Conservation (phyloP, 2,888 invertebrate species). For the Epistrophe eligans region DNA sequence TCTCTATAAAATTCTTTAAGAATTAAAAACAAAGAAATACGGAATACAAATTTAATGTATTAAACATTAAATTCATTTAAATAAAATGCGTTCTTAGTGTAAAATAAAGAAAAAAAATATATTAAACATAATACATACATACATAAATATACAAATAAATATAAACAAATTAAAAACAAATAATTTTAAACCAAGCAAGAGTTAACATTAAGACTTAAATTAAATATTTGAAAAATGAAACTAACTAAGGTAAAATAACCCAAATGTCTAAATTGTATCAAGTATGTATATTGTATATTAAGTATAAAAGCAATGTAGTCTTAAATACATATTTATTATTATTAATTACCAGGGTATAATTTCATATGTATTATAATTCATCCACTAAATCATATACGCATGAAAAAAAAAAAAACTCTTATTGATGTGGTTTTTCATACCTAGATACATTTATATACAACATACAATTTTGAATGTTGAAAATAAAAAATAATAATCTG, state of each 20-base stretch:
- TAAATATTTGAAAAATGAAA: constrained; percentile 51
- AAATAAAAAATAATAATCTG: background rate
- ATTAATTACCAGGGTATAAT: background rate
- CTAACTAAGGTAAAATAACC: constrained; percentile 42
- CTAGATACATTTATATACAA: background rate
- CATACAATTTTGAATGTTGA: constrained; percentile 13
- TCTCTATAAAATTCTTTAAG: background rate
- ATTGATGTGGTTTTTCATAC: constrained; percentile 15
- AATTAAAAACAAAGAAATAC: background rate
- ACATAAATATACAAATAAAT: background rate
- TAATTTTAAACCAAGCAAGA: constrained; percentile 43
- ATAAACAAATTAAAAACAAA: constrained; percentile 8
- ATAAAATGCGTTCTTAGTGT: constrained; percentile 16
- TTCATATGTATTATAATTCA: constrained; percentile 19
- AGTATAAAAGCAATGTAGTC: constrained; percentile 45
- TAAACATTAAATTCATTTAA: background rate
- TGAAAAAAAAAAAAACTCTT: background rate
- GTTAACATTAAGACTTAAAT: constrained; percentile 74
- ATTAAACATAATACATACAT: constrained; percentile 16
- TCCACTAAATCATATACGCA: background rate
- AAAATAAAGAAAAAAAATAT: constrained; percentile 20
- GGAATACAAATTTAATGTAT: constrained; percentile 2
- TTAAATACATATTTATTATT: constrained; percentile 2
- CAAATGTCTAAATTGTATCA: constrained; percentile 63
- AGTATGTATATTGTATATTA: constrained; percentile 39